phyloP scores from a whole-genome alignment of 2,888 invertebrate genomes.

The Baccha elongata region DNA sequence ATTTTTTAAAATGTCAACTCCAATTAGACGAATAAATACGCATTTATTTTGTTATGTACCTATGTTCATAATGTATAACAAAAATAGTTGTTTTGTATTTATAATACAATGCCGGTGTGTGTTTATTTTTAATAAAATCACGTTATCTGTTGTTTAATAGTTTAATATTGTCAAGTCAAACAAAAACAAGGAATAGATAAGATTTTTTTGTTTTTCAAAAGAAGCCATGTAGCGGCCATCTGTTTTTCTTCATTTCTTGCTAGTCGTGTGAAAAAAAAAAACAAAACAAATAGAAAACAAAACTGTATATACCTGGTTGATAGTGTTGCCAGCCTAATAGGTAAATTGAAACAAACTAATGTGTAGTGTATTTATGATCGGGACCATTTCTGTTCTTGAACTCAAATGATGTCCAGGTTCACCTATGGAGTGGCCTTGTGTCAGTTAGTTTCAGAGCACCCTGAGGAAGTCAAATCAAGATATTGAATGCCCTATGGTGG shows the following conservation, averaged over 20 bases:
- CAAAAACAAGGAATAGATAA: too few species aligned
- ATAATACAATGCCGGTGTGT: constrained; percentile 25
- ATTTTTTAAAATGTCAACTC: constrained; percentile 10
- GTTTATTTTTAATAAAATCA: constrained; percentile 16
- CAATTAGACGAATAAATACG: constrained; percentile 2
- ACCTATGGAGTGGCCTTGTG: too few species aligned
- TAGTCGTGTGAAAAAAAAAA: neutral
- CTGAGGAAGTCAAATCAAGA: too few species aligned
- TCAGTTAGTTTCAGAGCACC: too few species aligned
- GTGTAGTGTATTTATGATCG: too few species aligned
- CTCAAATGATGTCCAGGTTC: too few species aligned
- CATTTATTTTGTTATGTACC: too few species aligned
- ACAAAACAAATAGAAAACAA: neutral
- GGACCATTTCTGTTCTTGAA: too few species aligned
- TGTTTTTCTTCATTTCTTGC: constrained; percentile 35
- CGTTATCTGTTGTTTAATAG: constrained; percentile 3
- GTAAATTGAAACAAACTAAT: too few species aligned
- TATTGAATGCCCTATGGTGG: too few species aligned
- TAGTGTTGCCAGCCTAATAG: constrained; percentile 58
- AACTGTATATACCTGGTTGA: constrained; percentile 1
- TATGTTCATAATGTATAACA: too few species aligned
- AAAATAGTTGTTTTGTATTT: constrained; percentile 9
- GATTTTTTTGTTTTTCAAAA: constrained; percentile 11
- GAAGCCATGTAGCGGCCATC: constrained; percentile 44
- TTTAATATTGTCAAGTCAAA: neutral